Base-by-base conservation (phyloP, 2,113 vertebrate genomes). In the Ammodytes dubius region DNA sequence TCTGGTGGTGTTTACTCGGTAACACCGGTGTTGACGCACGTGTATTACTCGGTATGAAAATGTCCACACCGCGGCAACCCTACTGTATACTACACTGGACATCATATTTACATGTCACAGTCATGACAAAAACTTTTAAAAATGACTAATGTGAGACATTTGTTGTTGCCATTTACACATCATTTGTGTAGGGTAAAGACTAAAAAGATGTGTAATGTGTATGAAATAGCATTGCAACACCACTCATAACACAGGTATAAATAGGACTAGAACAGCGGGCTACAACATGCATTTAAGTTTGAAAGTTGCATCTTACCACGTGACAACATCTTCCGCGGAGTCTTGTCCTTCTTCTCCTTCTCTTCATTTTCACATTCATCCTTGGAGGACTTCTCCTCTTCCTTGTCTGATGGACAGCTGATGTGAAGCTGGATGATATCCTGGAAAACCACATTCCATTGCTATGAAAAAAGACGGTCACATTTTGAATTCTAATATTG, bases 321-420 rank as follows among this genome's bases (percentile, higher is more conserved):
- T 70, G 98, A 99, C 3, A 99, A 93, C 97, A 98, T 99, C 91
- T 97, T 99, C 87, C 96, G 96, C 0, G 97, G 97, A 37, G 95
- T 89, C 91, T 98, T 99, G 67, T 99, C 98, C 90, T 98, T 99
- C 94, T 98, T 99, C 37, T 98, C 97, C 83, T 97, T 97, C 71
- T 99, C 98, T 88, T 99, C 98, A 84, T 98, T 99, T 92, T 99
- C 98, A 79, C 96, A 94, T 72, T 97, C 98, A 79, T 99, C 98
- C 84, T 98, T 99, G 0, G 91, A 95, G 45, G 97, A 96, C 80
- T 98, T 99, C 89, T 99, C 98, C 81, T 99, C 98, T 76, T 99
- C 98, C 86, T 99, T 99, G 94, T 99, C 98, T 43, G 98, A 99
- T 8, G 98, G 97, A 89, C 97, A 99, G 93, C 97, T 99, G 92